phyloP scores from a whole-genome alignment of 2,113 vertebrate species.

The Oreochromis niloticus region DNA sequence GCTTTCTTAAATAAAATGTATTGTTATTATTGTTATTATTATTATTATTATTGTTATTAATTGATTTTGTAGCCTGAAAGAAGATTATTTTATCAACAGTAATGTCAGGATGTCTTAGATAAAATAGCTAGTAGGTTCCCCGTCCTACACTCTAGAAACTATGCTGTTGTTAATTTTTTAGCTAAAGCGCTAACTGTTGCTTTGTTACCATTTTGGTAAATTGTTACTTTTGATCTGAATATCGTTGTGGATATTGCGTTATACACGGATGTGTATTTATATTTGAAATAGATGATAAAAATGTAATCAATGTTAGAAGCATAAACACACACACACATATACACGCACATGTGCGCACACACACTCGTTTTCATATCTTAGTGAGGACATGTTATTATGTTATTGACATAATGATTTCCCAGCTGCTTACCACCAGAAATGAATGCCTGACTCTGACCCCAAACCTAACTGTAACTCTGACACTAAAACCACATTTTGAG shows the following conservation, averaged over 20 bases:
- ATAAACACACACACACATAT: background rate
- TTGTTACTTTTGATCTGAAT: background rate
- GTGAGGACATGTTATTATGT: background rate
- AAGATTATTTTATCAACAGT: background rate
- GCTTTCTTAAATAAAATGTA: too few species aligned
- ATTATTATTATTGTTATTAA: too few species aligned
- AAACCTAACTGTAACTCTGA: background rate
- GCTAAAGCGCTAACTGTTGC: background rate
- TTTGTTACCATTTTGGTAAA: background rate
- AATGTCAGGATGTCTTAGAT: background rate
- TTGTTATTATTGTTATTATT: too few species aligned
- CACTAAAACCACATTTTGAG: background rate
- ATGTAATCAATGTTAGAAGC: background rate
- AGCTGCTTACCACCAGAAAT: background rate
- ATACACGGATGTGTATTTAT: background rate
- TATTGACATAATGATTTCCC: background rate
- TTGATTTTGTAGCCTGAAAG: background rate
- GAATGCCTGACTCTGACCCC: background rate
- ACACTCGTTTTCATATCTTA: background rate
- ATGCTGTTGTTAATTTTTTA: fast-evolving
- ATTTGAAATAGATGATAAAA: background rate
- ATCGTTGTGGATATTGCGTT: background rate
- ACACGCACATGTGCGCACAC: background rate
- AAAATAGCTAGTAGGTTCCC: background rate
- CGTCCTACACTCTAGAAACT: background rate